Evolutionary conservation across 1,140 invertebrate genomes (phyloP).

Genomic region (Mya arenaria): DNA sequence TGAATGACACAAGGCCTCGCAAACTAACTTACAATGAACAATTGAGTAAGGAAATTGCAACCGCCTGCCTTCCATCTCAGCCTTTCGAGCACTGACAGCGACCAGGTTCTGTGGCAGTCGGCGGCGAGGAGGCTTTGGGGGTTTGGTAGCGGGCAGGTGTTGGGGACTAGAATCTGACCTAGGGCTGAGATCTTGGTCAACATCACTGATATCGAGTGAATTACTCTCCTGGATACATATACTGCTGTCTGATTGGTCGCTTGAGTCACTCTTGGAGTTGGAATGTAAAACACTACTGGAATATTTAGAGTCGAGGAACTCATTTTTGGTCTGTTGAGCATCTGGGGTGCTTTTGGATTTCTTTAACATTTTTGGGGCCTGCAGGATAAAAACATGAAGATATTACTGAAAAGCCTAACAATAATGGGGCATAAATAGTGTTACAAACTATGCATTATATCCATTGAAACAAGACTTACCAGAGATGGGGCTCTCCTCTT

Average conservation of each 20-base stretch:
- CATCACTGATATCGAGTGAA: conserved; percentile 29
- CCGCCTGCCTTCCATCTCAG: conserved; percentile 12
- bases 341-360: neutral
- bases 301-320: neutral
- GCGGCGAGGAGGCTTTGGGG: no score
- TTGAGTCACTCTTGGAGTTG: conserved; percentile 37
- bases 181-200: neutral
- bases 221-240: conserved; percentile 20
- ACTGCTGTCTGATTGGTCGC: conserved; percentile 41
- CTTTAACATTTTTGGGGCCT: no score
- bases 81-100: neutral
- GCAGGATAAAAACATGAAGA: no score
- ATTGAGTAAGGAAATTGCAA: conserved; percentile 52
- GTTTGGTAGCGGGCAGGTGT: neutral
- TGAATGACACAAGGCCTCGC: no score
- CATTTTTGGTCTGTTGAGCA: neutral
- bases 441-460: no score
- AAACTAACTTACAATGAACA: conserved; percentile 46
- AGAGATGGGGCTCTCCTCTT: no score
- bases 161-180: conserved; percentile 44
- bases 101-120: no score
- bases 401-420: no score
- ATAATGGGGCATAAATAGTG: no score
- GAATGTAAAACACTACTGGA: conserved; percentile 37
- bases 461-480: no score